Evolutionary conservation across 2,888 invertebrate species (phyloP).

Genomic region (Melipona beecheii): DNA sequence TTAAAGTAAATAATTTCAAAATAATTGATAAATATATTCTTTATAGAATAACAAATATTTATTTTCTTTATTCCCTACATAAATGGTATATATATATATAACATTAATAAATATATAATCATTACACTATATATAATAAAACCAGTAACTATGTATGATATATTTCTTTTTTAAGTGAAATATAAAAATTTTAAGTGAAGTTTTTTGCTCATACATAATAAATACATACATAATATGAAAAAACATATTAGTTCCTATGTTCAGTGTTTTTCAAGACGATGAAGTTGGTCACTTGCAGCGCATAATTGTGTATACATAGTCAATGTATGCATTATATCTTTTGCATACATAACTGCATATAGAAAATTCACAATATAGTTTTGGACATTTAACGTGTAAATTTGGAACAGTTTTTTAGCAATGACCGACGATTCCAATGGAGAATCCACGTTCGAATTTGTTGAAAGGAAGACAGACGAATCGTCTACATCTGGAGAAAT

Average conservation of each 20-base stretch:
- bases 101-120: background rate
- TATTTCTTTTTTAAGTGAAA: background rate
- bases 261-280: background rate
- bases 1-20: constrained; percentile 30
- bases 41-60: constrained; percentile 7
- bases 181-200: background rate
- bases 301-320: constrained; percentile 23
- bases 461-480: constrained; percentile 81
- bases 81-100: background rate
- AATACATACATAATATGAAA: background rate
- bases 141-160: background rate
- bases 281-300: constrained; percentile 34
- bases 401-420: constrained; percentile 42
- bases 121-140: background rate
- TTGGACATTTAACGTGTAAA: constrained; percentile 29
- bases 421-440: constrained; percentile 83
- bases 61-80: background rate
- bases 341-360: constrained; percentile 29
- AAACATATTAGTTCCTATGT: constrained; percentile 17
- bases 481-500: constrained; percentile 72
- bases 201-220: background rate
- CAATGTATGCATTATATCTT: constrained; percentile 14
- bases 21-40: constrained; percentile 39
- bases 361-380: constrained; percentile 51
- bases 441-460: constrained; percentile 82